Percentiles rank a stretch among this genome's conserved stretches.
Evolutionary conservation across 1,140 invertebrate species (phyloP).

Genomic region (Alviniconcha marisindica): DNA sequence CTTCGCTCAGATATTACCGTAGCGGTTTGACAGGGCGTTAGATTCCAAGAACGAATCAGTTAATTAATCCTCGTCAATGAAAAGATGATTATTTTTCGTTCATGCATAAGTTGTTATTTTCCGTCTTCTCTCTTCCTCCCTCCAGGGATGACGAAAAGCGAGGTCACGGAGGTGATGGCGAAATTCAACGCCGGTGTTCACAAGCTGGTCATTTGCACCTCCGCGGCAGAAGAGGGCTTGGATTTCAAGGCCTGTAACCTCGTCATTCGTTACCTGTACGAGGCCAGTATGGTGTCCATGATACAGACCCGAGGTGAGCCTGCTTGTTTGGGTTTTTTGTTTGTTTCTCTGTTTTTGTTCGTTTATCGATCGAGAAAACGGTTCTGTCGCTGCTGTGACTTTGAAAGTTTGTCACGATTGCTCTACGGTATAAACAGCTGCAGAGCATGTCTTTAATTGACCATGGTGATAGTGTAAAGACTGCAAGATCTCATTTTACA

Average conservation of each 20-base stretch:
- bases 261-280: conserved; percentile 74
- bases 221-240: conserved; percentile 75
- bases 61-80: too few relatives aligned
- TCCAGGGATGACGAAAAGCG: conserved; percentile 67
- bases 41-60: too few relatives aligned
- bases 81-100: too few relatives aligned
- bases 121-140: too few relatives aligned
- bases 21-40: too few relatives aligned
- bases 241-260: conserved; percentile 74
- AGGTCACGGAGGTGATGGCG: conserved; percentile 58
- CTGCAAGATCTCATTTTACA: too few relatives aligned
- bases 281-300: conserved; percentile 73
- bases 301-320: conserved; percentile 73
- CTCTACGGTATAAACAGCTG: background rate
- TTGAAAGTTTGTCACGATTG: background rate
- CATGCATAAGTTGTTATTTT: too few relatives aligned
- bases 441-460: background rate
- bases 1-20: too few relatives aligned
- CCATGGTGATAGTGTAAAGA: background rate
- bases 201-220: conserved; percentile 71
- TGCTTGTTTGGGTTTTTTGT: background rate
- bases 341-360: background rate
- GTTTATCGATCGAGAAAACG: too few relatives aligned
- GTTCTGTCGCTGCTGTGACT: background rate
- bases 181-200: conserved; percentile 60